These are phyloP conservation scores for Zoroaster sp. DNA, from an alignment of 53 echinoderm and acorn worm species.

Conservation along the genomic window DNA sequence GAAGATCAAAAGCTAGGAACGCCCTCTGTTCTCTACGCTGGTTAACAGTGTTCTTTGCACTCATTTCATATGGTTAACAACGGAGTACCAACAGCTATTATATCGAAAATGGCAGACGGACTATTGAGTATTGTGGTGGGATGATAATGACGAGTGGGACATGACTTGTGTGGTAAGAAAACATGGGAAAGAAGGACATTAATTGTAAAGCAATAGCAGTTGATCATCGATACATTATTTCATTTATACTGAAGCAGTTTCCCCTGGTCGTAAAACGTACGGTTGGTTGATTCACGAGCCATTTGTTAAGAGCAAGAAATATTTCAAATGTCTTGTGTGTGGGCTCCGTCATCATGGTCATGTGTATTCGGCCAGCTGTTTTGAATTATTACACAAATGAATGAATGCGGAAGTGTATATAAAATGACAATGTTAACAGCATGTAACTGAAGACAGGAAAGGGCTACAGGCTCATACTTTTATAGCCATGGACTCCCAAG, in stretches of 20 bases:
- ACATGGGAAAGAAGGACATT: neutral
- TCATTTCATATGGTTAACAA: neutral
- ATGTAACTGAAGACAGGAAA: constrained; percentile 3
- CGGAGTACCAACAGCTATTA: neutral
- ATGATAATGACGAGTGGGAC: too few relatives aligned
- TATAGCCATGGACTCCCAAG: constrained; percentile 49
- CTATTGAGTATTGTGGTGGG: neutral
- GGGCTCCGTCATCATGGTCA: too few relatives aligned
- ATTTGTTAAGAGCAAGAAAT: neutral
- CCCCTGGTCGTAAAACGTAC: neutral
- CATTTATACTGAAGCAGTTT: neutral
- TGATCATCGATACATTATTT: neutral
- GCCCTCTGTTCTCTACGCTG: constrained; percentile 27
- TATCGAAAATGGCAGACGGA: neutral
- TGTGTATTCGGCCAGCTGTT: neutral
- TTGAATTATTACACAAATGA: neutral
- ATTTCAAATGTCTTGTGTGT: neutral
- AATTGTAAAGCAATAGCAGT: neutral
- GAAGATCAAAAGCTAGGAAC: neutral
- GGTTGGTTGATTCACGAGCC: neutral
- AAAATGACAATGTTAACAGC: neutral
- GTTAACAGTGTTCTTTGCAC: neutral
- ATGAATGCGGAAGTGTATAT: constrained; percentile 22
- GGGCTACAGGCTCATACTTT: neutral
- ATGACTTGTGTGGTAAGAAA: constrained; percentile 23